Percentiles rank a stretch among this genome's conserved stretches.
phyloP scores from a whole-genome alignment of 2,113 vertebrate genomes.

The Tetrao urogallus region DNA sequence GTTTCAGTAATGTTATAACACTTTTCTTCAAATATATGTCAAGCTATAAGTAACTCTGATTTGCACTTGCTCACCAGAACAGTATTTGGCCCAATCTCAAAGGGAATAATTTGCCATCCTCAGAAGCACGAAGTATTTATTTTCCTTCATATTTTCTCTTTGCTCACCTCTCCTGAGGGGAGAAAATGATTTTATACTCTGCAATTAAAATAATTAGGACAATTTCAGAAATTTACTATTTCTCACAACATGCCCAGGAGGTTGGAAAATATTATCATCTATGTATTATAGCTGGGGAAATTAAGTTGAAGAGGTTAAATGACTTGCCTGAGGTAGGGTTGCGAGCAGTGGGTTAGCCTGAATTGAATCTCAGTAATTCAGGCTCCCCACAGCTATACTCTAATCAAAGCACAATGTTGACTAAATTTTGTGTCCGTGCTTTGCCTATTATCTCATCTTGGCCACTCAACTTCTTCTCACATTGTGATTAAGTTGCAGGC shows the following conservation, averaged over 20 bases:
- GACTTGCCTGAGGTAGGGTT: background rate
- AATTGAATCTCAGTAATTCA: background rate
- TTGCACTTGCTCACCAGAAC: background rate
- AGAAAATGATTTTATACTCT: background rate
- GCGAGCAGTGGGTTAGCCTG: background rate
- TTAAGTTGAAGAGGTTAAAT: background rate
- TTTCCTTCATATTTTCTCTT: background rate
- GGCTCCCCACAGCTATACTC: background rate
- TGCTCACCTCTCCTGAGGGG: background rate
- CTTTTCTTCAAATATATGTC: background rate
- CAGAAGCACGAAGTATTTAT: background rate
- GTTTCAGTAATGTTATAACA: background rate
- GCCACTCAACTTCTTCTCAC: background rate
- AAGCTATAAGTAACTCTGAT: background rate
- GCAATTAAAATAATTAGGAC: background rate
- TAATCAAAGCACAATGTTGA: background rate
- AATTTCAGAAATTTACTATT: background rate
- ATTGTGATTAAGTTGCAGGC: background rate
- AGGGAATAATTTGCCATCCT: background rate
- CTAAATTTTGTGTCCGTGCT: background rate
- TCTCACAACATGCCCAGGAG: background rate
- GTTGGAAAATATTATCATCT: background rate
- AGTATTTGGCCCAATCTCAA: background rate
- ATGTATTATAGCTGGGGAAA: background rate
- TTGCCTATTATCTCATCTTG: background rate